phyloP scores from a whole-genome alignment of 2,888 invertebrate genomes.

The Rambutsinella grinnellia region DNA sequence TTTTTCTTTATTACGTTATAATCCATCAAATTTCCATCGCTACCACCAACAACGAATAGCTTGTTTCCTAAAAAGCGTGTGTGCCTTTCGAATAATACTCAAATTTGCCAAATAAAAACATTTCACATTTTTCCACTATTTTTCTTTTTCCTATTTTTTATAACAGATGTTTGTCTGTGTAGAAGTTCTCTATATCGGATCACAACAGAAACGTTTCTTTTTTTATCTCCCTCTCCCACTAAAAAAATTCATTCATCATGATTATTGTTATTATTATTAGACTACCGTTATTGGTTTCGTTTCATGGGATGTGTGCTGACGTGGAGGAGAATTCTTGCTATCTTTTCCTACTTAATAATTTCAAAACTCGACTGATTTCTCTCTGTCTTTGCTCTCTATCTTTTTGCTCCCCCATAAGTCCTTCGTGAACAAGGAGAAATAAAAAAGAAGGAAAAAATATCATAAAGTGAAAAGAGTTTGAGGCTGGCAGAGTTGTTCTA shows the following conservation, averaged over 20 bases:
- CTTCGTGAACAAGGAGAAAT: not conserved
- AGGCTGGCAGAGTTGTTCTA: slow-evolving; percentile 14
- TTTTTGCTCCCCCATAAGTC: not conserved
- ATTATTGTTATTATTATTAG: slow-evolving; percentile 51
- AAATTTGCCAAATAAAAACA: slow-evolving; percentile 23
- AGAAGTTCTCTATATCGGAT: no score
- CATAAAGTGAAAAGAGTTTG: slow-evolving; percentile 14
- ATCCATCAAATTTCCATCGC: no score
- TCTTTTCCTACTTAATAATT: slow-evolving; percentile 1
- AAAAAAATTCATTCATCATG: slow-evolving; percentile 5
- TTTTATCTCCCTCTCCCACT: not conserved
- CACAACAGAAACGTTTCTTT: not conserved
- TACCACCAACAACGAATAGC: no score
- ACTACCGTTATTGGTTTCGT: slow-evolving; percentile 30
- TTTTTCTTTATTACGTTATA: no score
- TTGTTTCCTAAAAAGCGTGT: no score
- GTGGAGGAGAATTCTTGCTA: slow-evolving; percentile 5
- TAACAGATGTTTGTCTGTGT: not conserved
- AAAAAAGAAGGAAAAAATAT: slow-evolving; percentile 8
- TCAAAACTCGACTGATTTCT: no score
- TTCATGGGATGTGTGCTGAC: not conserved
- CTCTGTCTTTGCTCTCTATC: no score
- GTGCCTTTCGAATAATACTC: no score
- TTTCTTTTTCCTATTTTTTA: not conserved
- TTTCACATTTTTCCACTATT: not conserved